phyloP scores from a whole-genome alignment of 2,888 invertebrate genomes.

The Leptarthrus brevirostris region DNA sequence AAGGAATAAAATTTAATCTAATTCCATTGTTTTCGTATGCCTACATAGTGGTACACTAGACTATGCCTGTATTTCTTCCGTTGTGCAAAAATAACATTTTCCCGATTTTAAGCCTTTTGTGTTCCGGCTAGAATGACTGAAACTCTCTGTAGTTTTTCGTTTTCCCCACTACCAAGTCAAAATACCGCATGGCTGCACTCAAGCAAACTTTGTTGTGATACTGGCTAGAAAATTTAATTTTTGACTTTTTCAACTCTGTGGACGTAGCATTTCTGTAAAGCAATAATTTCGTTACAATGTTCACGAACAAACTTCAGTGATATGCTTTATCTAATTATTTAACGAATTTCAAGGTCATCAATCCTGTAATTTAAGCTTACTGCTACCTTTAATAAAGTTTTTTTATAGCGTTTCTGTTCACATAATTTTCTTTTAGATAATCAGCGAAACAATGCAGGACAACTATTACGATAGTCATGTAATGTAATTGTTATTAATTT shows the following conservation, averaged over 20 bases:
- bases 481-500: too few relatives aligned
- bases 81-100: slow-evolving; percentile 40
- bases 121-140: slow-evolving; percentile 12
- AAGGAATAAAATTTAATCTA: slow-evolving; percentile 37
- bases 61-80: not conserved
- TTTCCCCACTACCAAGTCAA: not conserved
- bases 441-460: too few relatives aligned
- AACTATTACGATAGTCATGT: too few relatives aligned
- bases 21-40: slow-evolving; percentile 32
- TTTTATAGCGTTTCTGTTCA: too few relatives aligned
- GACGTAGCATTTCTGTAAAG: not conserved
- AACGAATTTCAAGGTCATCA: too few relatives aligned
- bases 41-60: slow-evolving; percentile 13
- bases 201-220: too few relatives aligned
- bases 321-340: too few relatives aligned
- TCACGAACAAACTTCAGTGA: slow-evolving; percentile 23
- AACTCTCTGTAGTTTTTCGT: not conserved
- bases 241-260: too few relatives aligned
- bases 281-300: slow-evolving; percentile 21
- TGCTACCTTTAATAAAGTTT: too few relatives aligned
- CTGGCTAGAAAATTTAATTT: too few relatives aligned
- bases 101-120: slow-evolving; percentile 38
- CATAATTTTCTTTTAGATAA: too few relatives aligned
- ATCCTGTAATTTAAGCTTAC: too few relatives aligned
- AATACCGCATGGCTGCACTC: not conserved